Evolutionary conservation across 2,797 vertebrate species (phyloP).

Genomic region (Phataginus tricuspis): DNA sequence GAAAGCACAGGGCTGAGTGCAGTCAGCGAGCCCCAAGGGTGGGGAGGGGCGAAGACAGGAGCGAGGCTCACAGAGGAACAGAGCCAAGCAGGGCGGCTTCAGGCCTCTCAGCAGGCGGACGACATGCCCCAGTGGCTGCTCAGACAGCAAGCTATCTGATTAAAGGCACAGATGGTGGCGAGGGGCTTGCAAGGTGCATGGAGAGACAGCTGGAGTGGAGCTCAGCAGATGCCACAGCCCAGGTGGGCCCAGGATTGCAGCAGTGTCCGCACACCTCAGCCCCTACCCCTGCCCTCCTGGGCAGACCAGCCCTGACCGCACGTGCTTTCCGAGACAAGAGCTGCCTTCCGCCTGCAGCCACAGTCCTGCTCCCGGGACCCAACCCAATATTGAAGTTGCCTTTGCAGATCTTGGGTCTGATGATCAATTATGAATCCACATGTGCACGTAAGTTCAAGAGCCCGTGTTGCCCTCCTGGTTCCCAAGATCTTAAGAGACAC

Average conservation of each 20-base stretch:
- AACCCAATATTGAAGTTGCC: background rate
- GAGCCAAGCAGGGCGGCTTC: background rate
- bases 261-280: background rate
- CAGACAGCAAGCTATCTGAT: background rate
- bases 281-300: no score
- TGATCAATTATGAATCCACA: background rate
- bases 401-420: background rate
- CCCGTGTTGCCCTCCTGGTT: background rate
- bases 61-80: background rate
- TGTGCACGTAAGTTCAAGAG: background rate
- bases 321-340: no score
- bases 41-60: background rate
- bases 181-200: background rate
- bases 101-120: background rate
- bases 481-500: background rate
- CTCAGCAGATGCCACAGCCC: accelerated
- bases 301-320: no score
- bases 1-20: background rate
- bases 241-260: accelerated
- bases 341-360: background rate
- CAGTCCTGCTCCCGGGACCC: background rate
- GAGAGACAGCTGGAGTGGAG: no score
- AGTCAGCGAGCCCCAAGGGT: background rate
- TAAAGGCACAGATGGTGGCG: accelerated
- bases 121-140: accelerated